These are phyloP conservation scores for Icerya purchasi DNA, from an alignment of 2,888 invertebrate genomes.

Conservation along the genomic window DNA sequence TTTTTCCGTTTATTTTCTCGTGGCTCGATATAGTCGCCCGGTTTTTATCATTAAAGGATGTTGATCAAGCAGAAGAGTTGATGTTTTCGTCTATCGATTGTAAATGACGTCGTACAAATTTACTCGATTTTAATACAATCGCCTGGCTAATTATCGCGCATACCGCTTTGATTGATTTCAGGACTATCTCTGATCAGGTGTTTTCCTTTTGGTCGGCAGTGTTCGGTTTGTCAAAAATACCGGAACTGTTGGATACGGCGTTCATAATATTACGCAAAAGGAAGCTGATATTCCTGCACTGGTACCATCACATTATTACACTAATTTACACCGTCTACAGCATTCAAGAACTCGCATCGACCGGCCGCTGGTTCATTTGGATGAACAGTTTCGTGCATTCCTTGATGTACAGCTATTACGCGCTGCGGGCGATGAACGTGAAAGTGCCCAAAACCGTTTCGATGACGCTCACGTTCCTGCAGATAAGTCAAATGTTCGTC, in stretches of 20 bases:
- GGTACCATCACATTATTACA: constrained; percentile 93
- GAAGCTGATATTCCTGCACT: constrained; percentile 80
- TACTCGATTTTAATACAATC: too few relatives aligned
- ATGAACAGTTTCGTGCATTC: constrained; percentile 86
- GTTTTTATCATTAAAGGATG: too few relatives aligned
- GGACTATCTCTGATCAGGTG: constrained; percentile 72
- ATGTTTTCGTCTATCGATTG: too few relatives aligned
- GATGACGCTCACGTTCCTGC: constrained; percentile 75
- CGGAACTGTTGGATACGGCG: constrained; percentile 86
- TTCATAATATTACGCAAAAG: constrained; percentile 85
- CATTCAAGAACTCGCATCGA: constrained; percentile 70
- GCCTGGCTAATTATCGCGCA: too few relatives aligned
- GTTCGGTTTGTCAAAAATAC: constrained; percentile 89
- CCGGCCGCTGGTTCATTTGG: constrained; percentile 80
- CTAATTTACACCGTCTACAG: constrained; percentile 85
- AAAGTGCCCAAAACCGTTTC: constrained; percentile 64
- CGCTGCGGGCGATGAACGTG: constrained; percentile 62
- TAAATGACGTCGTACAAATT: too few relatives aligned
- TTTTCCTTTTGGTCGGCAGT: constrained; percentile 91
- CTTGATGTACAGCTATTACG: constrained; percentile 82
- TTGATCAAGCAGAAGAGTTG: too few relatives aligned
- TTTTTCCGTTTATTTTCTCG: too few relatives aligned
- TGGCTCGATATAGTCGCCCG: too few relatives aligned
- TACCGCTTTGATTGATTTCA: too few relatives aligned
- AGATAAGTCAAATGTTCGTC: constrained; percentile 81